Base-by-base conservation (phyloP, 2,888 invertebrate species). In the Dryococelus australis region DNA sequence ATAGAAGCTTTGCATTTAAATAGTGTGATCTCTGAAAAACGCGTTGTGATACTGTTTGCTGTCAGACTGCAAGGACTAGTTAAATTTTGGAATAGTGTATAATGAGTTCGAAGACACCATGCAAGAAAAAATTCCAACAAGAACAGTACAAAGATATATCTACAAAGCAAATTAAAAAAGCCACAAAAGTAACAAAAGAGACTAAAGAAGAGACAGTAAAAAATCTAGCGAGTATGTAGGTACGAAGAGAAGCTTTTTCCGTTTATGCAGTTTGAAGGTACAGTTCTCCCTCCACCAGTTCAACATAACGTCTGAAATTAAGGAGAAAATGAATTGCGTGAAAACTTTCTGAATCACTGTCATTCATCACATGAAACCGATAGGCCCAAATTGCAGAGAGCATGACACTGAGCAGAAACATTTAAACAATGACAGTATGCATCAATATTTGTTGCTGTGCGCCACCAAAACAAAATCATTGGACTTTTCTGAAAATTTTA, bases 101-200 rank as follows among this genome's bases (percentile, higher is more conserved):
- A 13, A 80, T 24, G 80, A 80, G 80, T 80, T 2, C 8, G 80
- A 80, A 80, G 80, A 12, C 80, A 80, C 26, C 28, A 28, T n/a
- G 28, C 26, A 10, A 47, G 47, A 84, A 43, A 86, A 47, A 85
- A 27, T 80, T 27, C 27, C 8, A 80, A n/a, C n/a, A n/a, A 80
- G 80, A 80, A 26, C 80, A 80, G 26, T 80, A 80, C 28, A 28
- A 20, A 80, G 80, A 80, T n/a, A 80, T n/a, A 80, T n/a, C 10
- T n/a, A 80, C 80, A 26, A 80, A 80, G 24, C 80, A 80, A 80
- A 26, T 80, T 8, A 80, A 80, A 24, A 80, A 12, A 80, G 28
- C n/a, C n/a, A 53, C n/a, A 88, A 87, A 87, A 53, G 86, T 86
- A 89, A 89, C 85, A 88, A 89, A 87, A 88, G 79, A 85, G 88